phyloP scores from a whole-genome alignment of 2,888 invertebrate genomes.

The Nematopogon swammerdamellus region DNA sequence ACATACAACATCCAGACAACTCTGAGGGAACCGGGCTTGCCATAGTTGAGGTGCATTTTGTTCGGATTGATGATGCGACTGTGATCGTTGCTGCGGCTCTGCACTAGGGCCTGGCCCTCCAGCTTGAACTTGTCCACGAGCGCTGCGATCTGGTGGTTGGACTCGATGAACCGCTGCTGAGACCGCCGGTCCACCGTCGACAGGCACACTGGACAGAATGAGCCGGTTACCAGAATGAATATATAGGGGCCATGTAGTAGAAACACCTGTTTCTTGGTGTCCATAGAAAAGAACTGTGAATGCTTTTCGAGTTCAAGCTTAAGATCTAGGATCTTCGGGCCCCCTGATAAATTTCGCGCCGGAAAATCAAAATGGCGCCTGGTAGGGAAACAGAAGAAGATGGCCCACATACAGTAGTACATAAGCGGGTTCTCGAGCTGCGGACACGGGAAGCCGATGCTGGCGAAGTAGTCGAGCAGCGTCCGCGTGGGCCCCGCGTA shows the following conservation, averaged over 20 bases:
- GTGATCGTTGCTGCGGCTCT: slow-evolving; percentile 55
- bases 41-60: slow-evolving; percentile 73
- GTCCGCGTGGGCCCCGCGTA: slow-evolving; percentile 89
- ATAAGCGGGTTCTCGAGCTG: slow-evolving; percentile 96
- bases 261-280: too few relatives aligned
- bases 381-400: too few relatives aligned
- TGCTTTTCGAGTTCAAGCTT: too few relatives aligned
- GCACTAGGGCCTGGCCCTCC: slow-evolving; percentile 76
- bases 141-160: slow-evolving; percentile 89
- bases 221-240: too few relatives aligned
- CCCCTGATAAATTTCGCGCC: too few relatives aligned
- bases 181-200: slow-evolving; percentile 67
- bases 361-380: too few relatives aligned
- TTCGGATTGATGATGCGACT: slow-evolving; percentile 61
- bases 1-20: slow-evolving; percentile 67
- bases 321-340: too few relatives aligned
- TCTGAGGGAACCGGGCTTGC: slow-evolving; percentile 65
- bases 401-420: slow-evolving; percentile 91
- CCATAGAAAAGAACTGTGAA: too few relatives aligned
- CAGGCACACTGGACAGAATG: slow-evolving; percentile 44
- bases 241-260: too few relatives aligned
- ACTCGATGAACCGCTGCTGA: slow-evolving; percentile 88
- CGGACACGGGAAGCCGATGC: slow-evolving; percentile 95
- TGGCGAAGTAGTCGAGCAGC: slow-evolving; percentile 92
- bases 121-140: slow-evolving; percentile 88